Evolutionary conservation across 2,797 vertebrate species (phyloP), one percentile per base, ranked within the genome.

Genomic region (Brotula barbata): DNA sequence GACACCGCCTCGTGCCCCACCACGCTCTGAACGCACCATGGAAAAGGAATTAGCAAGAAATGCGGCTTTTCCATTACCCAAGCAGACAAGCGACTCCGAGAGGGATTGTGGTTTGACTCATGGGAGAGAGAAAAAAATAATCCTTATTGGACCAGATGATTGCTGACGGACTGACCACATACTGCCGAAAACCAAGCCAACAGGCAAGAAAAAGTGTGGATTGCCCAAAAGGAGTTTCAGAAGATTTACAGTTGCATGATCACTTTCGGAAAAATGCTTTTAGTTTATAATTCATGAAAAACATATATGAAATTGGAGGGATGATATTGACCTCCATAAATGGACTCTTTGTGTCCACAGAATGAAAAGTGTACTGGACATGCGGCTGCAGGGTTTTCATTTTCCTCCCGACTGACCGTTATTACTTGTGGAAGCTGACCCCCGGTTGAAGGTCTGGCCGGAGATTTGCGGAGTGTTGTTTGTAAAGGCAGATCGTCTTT

Each of bases 161-260:
- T 87, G 83, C 87, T 85, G 78, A 88, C 81, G 15, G 82, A 83
- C 73, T 81, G 73, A 86, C 85, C 89, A 84, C 85, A 88, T 57
- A 64, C 71, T 60, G 75, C 61, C 64, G 64, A 77, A 63, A 48
- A 41, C 69, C 67, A 78, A 68, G 80, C 78, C 42, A 34, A 36
- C 19, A 58, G 28, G 68, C 58, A 75, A 62, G 72, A 56, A 62
- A 72, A 61, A 73, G 67, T 31, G 33, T 75, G 56, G 37, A 36
- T 28, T 48, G 13, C 68, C 73, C 11, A 22, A 58, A 65, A 49
- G 48, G 51, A 59, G 48, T 82, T 82, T 82, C 51, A 66, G 64
- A 77, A 54, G 61, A 74, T 82, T 72, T 64, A 70, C 45, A 71
- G 57, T 74, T 85, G 58, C 49, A 62, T 28, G 33, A 40, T 77